Evolutionary conservation across 2,113 vertebrate genomes (phyloP), one percentile per base, ranked within the genome.

Genomic region (Seriola rivoliana): DNA sequence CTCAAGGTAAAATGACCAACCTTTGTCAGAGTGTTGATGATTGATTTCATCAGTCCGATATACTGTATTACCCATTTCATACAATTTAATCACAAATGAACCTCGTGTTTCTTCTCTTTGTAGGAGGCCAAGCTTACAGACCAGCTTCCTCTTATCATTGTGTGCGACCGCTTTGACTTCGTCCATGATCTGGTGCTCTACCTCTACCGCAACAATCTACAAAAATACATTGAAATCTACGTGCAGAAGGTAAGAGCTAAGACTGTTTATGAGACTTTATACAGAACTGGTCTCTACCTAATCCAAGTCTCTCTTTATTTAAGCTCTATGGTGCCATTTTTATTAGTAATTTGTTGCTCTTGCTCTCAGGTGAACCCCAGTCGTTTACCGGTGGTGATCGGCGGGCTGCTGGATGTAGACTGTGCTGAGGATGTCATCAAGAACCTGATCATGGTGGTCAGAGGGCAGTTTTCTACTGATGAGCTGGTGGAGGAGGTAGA

Each of bases 141-240:
- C 91, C 97, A 99, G 85, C 96, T 98, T 83, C 97, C 97, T 59
- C 93, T 98, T 4, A 99, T 98, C 83, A 97, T 98, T 46, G 97
- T 98, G 38, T 99, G 97, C 3, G 97, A 99, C 85, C 95, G 96
- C 46, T 99, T 98, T 86, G 96, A 97, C 90, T 99, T 97, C 76
- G 97, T 98, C 80, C 97, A 98, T 16, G 97, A 98, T 88, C 91
- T 98, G 38, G 96, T 98, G 42, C 95, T 98, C 32, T 97, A 99
- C 85, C 92, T 99, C 14, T 97, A 98, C 88, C 96, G 95, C 75
- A 98, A 97, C 94, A 97, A 91, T 87, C 93, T 99, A n/a, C 97
- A 98, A 94, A 99, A 97, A 84, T 99, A 98, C 91, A 98, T 98
- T 0, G 97, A 99, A 90, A 98, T 98, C 80, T 98, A 98, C 0